Conservation (phyloP, 2,888 invertebrate genomes). For the Gisinianus flammeolus region DNA sequence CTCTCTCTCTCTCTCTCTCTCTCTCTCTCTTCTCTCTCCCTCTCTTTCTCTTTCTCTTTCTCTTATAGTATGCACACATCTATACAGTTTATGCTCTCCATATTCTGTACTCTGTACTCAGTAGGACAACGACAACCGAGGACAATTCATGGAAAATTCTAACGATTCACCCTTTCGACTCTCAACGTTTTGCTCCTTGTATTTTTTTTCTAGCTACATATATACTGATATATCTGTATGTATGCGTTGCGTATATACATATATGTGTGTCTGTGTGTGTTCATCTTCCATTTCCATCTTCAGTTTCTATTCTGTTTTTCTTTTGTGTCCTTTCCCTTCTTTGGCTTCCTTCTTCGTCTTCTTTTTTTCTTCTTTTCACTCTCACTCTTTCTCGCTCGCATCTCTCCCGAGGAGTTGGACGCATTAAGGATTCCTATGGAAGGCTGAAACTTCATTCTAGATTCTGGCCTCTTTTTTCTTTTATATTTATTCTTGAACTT, state of each 20-base stretch:
- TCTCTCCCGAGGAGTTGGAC: not conserved
- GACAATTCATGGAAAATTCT: not conserved
- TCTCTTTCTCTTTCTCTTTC: not conserved
- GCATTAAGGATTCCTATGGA: not conserved
- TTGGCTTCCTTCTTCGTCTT: not conserved
- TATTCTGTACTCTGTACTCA: not conserved
- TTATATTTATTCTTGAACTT: not conserved
- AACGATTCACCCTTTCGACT: not conserved
- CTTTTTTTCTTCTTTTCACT: not conserved
- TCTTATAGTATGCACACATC: not conserved
- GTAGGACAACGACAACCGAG: not conserved
- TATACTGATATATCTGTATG: not conserved
- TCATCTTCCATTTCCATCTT: not conserved
- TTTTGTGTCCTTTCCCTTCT: not conserved
- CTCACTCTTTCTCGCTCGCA: not conserved
- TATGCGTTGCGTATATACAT: not conserved
- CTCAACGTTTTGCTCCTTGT: not conserved
- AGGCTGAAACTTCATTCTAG: not conserved
- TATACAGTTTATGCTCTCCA: not conserved
- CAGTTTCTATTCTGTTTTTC: not conserved
- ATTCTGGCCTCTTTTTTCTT: not conserved
- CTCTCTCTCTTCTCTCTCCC: not conserved
- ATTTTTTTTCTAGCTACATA: not conserved
- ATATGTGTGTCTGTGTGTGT: not conserved
- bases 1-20: constrained; percentile 6